phyloP scores from a whole-genome alignment of 2,888 invertebrate genomes.

The Calameuta filiformis region DNA sequence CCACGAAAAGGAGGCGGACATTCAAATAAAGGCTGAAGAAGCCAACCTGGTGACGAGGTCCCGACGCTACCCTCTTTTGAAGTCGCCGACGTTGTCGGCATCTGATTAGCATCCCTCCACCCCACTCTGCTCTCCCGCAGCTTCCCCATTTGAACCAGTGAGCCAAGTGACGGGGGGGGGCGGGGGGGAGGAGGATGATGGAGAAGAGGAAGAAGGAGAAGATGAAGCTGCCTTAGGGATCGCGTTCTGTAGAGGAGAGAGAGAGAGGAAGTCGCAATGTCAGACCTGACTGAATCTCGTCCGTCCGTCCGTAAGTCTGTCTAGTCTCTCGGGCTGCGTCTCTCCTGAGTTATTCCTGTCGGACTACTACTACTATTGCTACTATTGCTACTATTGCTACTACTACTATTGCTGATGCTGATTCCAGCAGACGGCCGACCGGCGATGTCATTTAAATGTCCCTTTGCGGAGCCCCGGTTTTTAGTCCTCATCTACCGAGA shows the following conservation, averaged over 20 bases:
- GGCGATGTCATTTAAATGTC: conserved; percentile 64
- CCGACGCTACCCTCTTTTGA: conserved; percentile 58
- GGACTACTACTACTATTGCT: conserved; percentile 9
- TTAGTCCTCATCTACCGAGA: conserved; percentile 58
- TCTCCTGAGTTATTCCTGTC: conserved; percentile 57
- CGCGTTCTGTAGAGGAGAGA: conserved; percentile 10
- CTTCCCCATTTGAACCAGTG: conserved; percentile 12
- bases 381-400: background rate
- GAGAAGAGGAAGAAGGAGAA: conserved; percentile 11
- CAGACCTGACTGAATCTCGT: conserved; percentile 53
- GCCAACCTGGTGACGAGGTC: conserved; percentile 50
- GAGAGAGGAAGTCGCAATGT: conserved; percentile 38
- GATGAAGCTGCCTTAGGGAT: background rate
- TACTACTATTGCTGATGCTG: conserved; percentile 7
- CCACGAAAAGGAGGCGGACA: conserved; percentile 35
- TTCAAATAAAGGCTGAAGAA: conserved; percentile 56
- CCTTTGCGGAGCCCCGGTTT: conserved; percentile 57
- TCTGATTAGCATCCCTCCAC: conserved; percentile 64
- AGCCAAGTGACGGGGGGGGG: conserved; percentile 7
- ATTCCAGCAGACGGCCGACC: conserved; percentile 33
- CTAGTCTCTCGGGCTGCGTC: conserved; percentile 23
- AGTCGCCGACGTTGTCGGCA: conserved; percentile 61
- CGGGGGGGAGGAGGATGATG: conserved; percentile 13
- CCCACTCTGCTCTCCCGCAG: conserved; percentile 15
- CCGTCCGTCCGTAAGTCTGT: conserved; percentile 46